A percentile compares a stretch with the other conserved stretches of the same genome.
These are phyloP conservation scores for Metaphire vulgaris DNA, from an alignment of 1,140 invertebrate species.

Conservation along the genomic window DNA sequence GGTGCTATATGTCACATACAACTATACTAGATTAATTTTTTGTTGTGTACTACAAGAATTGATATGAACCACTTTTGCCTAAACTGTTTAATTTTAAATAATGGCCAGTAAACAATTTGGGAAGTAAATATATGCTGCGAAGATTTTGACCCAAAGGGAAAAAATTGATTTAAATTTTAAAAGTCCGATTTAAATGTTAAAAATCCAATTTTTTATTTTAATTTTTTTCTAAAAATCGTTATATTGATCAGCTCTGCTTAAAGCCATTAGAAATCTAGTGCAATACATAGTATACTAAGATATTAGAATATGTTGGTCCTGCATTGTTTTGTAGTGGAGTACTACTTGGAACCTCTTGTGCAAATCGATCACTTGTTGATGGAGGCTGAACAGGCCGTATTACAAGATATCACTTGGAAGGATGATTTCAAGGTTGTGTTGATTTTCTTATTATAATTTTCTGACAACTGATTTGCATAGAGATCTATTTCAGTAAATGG, in stretches of 20 bases:
- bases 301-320: background rate
- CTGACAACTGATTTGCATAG: too few species aligned
- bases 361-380: constrained; percentile 19
- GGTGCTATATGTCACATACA: background rate
- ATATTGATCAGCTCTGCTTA: background rate
- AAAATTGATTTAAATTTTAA: too few species aligned
- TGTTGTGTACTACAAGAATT: too few species aligned
- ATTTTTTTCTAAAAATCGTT: background rate
- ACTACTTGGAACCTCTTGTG: constrained; percentile 1
- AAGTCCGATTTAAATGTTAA: background rate
- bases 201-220: background rate
- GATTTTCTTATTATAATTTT: background rate
- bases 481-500: too few species aligned
- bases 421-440: constrained; percentile 7
- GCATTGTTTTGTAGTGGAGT: constrained; percentile 8
- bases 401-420: constrained; percentile 9
- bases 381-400: constrained; percentile 17
- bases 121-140: too few species aligned
- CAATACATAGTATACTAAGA: background rate
- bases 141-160: too few species aligned
- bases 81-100: too few species aligned
- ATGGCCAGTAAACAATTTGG: too few species aligned
- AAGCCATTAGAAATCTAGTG: background rate
- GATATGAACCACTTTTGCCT: too few species aligned
- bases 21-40: background rate